phyloP scores from a whole-genome alignment of 1,140 invertebrate genomes.

The Neuroterus valhalla region DNA sequence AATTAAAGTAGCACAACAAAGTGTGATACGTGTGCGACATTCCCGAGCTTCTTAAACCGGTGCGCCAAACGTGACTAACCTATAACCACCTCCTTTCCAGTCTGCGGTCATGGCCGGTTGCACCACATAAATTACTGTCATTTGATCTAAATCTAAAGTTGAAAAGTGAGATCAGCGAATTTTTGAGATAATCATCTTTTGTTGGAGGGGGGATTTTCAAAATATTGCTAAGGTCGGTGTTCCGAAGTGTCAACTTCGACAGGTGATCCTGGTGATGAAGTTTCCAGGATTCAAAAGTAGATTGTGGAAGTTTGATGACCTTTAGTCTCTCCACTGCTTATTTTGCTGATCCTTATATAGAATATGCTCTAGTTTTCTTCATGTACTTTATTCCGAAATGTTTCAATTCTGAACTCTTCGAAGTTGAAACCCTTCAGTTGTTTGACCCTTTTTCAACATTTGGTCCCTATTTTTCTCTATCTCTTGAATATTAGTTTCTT shows the following conservation, averaged over 20 bases:
- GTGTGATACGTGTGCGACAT: background rate
- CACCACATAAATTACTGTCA: background rate
- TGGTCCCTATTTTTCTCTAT: too few species aligned
- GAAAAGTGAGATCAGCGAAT: background rate
- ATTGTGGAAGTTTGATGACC: conserved; percentile 10
- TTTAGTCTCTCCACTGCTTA: background rate
- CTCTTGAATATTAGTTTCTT: too few species aligned
- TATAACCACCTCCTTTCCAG: conserved; percentile 40
- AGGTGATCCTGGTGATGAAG: background rate
- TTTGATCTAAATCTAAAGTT: background rate
- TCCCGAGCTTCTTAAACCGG: conserved; percentile 35
- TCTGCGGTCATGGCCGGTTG: conserved; percentile 13
- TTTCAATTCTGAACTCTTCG: too few species aligned
- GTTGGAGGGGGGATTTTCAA: background rate
- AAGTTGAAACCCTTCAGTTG: too few species aligned
- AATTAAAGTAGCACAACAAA: conserved; percentile 17
- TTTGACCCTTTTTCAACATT: too few species aligned
- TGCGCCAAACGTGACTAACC: conserved; percentile 47
- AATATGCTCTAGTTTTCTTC: too few species aligned
- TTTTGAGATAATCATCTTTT: too few species aligned
- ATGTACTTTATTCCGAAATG: too few species aligned
- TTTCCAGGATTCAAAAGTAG: background rate
- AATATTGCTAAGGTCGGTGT: background rate
- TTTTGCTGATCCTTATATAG: background rate
- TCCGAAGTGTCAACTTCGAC: background rate